These are phyloP conservation scores for Melinaea marsaeus DNA, from an alignment of 2,888 invertebrate genomes.

Conservation along the genomic window DNA sequence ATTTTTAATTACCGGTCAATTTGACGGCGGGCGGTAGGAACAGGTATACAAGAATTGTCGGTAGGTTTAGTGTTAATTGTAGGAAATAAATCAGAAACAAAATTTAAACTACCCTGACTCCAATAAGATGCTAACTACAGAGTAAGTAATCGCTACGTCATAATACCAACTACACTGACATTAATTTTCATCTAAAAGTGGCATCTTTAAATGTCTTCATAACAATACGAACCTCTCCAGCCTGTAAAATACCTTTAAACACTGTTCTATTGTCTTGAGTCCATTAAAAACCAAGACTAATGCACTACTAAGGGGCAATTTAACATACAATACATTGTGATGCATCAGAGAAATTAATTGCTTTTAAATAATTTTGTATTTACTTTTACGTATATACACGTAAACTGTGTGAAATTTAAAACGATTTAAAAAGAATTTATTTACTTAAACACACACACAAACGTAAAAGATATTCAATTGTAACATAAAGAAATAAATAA, in stretches of 20 bases:
- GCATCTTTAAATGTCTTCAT: neutral
- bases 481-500: neutral
- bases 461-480: too few species aligned
- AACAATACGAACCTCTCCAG: constrained; percentile 2
- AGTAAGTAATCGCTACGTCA: too few species aligned
- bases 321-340: neutral
- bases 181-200: neutral
- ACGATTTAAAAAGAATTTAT: neutral
- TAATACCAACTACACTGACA: neutral
- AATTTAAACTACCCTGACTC: too few species aligned
- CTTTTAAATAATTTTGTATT: too few species aligned
- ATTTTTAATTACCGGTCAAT: too few species aligned
- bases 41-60: too few species aligned
- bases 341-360: neutral
- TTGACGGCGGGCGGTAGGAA: too few species aligned
- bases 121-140: too few species aligned
- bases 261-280: neutral
- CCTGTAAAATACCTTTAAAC: constrained; percentile 1
- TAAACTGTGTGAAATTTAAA: neutral
- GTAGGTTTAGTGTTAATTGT: too few species aligned
- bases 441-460: too few species aligned
- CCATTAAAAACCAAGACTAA: constrained; percentile 8
- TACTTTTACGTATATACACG: too few species aligned
- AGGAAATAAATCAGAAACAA: too few species aligned
- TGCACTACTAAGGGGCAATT: constrained; percentile 7